A percentile compares a stretch with the other conserved stretches of the same genome.
Conservation (phyloP, 2,113 vertebrate species). For the Machaerirhynchus nigripectus region DNA sequence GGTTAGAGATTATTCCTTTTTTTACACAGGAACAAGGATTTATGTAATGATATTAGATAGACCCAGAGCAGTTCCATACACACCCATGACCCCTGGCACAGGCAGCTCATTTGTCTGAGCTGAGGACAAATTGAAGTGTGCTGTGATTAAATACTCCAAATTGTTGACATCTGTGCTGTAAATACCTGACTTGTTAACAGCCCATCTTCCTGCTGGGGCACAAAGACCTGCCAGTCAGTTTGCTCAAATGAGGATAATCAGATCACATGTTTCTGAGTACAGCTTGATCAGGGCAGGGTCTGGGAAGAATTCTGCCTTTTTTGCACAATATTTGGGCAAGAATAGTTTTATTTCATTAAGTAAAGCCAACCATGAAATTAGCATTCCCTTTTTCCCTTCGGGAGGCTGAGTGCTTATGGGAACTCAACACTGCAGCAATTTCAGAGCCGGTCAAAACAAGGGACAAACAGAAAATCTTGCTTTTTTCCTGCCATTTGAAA, state of each 20-base stretch:
- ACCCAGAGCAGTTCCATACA: not conserved
- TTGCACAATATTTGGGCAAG: not conserved
- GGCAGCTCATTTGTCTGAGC: not conserved
- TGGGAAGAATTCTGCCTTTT: not conserved
- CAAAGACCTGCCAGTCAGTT: not conserved
- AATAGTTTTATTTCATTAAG: not conserved
- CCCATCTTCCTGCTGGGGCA: not conserved
- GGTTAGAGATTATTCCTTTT: not conserved
- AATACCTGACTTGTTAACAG: constrained; percentile 21
- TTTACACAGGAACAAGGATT: not conserved
- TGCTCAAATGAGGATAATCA: not conserved
- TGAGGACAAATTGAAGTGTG: not conserved
- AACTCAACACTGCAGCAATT: not conserved
- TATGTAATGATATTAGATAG: not conserved
- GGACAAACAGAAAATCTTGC: not conserved
- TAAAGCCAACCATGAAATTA: not conserved
- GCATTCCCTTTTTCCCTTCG: not conserved
- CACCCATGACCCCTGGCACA: not conserved
- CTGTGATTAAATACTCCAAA: constrained; percentile 13
- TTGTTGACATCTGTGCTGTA: not conserved
- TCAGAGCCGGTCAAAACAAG: not conserved
- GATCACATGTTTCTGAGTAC: not conserved
- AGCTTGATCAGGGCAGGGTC: not conserved
- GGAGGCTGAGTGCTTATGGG: not conserved
- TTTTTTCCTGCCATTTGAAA: not conserved